These are phyloP conservation scores for Tetrapedia diversipes DNA, from an alignment of 2,888 invertebrate species.

Conservation along the genomic window DNA sequence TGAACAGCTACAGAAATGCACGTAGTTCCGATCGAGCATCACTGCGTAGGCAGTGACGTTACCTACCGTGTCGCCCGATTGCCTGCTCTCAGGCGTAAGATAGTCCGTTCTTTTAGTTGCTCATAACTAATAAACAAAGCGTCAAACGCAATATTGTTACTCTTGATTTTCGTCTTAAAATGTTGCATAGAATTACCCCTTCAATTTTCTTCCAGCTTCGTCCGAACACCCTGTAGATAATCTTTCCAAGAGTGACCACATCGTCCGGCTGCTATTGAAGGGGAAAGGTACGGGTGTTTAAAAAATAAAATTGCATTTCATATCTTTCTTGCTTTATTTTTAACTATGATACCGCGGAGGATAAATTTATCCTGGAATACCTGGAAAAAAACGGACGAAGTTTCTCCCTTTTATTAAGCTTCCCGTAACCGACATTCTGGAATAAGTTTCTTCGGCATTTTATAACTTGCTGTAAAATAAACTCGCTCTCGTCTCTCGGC, in stretches of 20 bases:
- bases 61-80: no score
- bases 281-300: background rate
- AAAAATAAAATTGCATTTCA: background rate
- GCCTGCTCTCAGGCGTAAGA: no score
- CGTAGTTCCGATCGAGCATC: no score
- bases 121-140: no score
- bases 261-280: background rate
- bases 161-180: no score
- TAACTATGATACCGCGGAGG: background rate
- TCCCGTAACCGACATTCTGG: background rate
- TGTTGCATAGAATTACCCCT: no score
- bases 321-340: background rate
- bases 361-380: background rate
- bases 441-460: conserved; percentile 15
- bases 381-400: background rate
- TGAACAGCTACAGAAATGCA: no score
- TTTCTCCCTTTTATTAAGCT: background rate
- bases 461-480: conserved; percentile 25
- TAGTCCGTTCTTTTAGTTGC: no score
- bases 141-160: no score
- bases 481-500: background rate
- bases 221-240: no score
- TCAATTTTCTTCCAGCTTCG: no score
- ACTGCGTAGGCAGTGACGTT: no score
- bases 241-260: background rate